A percentile compares a stretch with the other conserved stretches of the same genome.
phyloP scores from a whole-genome alignment of 1,140 invertebrate genomes.

The Heliconius hewitsoni region DNA sequence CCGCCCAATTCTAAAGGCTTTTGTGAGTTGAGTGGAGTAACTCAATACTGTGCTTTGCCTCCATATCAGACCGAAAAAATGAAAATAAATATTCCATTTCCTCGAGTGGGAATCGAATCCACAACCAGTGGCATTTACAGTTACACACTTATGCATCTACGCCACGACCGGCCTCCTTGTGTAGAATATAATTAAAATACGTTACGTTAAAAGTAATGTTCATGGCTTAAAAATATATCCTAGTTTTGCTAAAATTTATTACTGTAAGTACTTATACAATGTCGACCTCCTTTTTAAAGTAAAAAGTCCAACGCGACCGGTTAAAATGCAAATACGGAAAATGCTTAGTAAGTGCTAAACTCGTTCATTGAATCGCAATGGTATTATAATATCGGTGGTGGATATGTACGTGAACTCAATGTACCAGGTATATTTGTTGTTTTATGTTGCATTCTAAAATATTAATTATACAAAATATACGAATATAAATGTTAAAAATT shows the following conservation, averaged over 20 bases:
- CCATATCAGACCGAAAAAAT: too few relatives aligned
- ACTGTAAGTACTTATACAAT: not conserved
- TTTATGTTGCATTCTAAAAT: not conserved
- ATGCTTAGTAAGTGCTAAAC: constrained; percentile 1
- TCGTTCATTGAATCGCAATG: not conserved
- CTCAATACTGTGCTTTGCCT: too few relatives aligned
- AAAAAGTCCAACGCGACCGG: constrained; percentile 2
- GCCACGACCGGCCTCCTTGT: too few relatives aligned
- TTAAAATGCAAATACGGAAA: constrained; percentile 10
- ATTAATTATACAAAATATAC: too few relatives aligned
- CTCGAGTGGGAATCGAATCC: too few relatives aligned
- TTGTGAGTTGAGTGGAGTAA: too few relatives aligned
- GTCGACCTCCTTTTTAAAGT: constrained; percentile 13
- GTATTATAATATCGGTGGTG: not conserved
- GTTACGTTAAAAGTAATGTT: not conserved
- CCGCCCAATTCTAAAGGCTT: too few relatives aligned
- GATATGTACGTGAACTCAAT: not conserved
- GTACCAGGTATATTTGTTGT: not conserved
- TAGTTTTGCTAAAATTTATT: constrained; percentile 1
- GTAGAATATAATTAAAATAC: not conserved
- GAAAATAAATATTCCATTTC: too few relatives aligned
- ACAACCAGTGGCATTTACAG: too few relatives aligned
- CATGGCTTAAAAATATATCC: not conserved
- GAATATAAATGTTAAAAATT: too few relatives aligned
- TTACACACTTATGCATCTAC: too few relatives aligned